Conservation (phyloP, 2,113 vertebrate genomes). For the Lichenostomus cassidix region DNA sequence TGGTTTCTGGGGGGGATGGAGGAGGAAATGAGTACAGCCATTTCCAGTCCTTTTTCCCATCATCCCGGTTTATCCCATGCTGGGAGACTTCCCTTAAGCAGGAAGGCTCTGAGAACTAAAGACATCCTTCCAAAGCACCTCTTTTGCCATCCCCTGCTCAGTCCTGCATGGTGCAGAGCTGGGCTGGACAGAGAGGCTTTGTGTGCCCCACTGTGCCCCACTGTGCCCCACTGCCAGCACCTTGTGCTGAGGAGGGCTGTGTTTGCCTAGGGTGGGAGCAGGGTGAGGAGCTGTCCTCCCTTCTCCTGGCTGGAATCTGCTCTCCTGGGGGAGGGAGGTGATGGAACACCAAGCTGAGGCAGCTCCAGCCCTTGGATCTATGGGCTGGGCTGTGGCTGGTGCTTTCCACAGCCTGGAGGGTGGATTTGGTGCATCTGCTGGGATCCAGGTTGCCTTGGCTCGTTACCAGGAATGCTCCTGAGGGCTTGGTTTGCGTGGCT, state of each 20-base stretch:
- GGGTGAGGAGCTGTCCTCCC: neutral
- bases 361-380: neutral
- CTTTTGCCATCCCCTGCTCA: neutral
- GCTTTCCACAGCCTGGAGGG: neutral
- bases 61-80: neutral
- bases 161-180: neutral
- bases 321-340: neutral
- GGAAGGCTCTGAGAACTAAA: neutral
- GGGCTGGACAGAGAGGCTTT: neutral
- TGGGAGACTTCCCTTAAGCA: neutral
- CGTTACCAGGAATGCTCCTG: neutral
- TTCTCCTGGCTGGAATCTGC: neutral
- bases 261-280: neutral
- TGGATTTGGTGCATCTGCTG: neutral
- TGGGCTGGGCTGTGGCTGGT: neutral
- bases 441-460: neutral
- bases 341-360: neutral
- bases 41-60: neutral
- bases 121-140: neutral
- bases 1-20: neutral
- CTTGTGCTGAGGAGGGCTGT: neutral
- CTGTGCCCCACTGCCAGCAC: neutral
- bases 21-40: neutral
- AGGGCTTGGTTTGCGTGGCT: neutral
- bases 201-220: accelerated